Evolutionary conservation across 2,888 invertebrate species (phyloP), one percentile per base, ranked within the genome.

Genomic region (Tubulanus polymorphus): DNA sequence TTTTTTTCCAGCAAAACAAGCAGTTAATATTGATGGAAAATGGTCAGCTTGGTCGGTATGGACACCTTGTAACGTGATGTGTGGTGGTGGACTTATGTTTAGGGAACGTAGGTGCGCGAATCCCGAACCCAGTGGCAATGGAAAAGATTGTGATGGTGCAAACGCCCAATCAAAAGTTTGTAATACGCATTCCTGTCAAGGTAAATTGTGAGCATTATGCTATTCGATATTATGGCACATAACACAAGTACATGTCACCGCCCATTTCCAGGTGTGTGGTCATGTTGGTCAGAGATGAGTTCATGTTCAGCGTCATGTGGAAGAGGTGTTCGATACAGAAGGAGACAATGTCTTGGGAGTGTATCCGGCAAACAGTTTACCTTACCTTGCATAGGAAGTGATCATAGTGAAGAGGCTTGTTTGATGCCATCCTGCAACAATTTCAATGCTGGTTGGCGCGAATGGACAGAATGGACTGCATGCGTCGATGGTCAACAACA

Each of bases 251-350:
- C 12, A 35, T 35, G 35, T 12, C n/a, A 15, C n/a, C 12, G 12
- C 12, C n/a, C 27, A 10, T 41, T 59, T 56, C 25, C 69, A 85
- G 86, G 86, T 32, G 85, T 51, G 6, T 73, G 73, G 71, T 62
- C 67, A 2, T 91, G 91, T 67, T 93, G 92, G 92, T 86, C 87
- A 0, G 90, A 91, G 48, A 91, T 90, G 89, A 85, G 88, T 2
- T 83, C 84, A 12, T 92, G 92, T 69, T 88, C 88, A 25, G 87
- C 85, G 0, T 84, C 85, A 0, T 91, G 91, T 70, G 88, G 87
- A 0, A 79, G 83, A 47, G 91, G 92, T 0, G 82, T 86, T 23
- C 83, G 85, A 48, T 83, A 84, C 20, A 84, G 91, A 56, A 84
- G 85, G 0, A 83, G 92, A 26, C 83, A 83, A 61, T 92, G 92